Evolutionary conservation across 1,140 invertebrate genomes (phyloP), one percentile per base, ranked within the genome.

Genomic region (Caenorhabditis remanei): DNA sequence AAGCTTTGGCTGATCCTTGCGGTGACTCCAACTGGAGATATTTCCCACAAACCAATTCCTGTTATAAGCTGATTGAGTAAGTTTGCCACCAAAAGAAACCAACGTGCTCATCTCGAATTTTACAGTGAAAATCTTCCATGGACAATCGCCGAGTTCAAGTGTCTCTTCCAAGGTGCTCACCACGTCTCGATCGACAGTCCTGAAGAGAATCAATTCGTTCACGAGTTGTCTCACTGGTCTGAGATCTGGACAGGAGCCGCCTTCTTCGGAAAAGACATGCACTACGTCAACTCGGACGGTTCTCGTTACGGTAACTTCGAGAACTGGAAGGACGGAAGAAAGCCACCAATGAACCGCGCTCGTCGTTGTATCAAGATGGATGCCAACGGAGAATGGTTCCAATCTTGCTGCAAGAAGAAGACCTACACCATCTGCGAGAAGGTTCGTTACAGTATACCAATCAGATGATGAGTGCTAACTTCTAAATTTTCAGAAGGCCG

Each of bases 391-490:
- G 63, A 85, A 24, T 88, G 87, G 87, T 88, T 88, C 87, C 87
- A 88, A 63, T 88, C 87, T 50, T 88, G 87, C 87, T 88, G 87
- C 87, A 88, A 88, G 87, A 88, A 88, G 87, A 85, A 85, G 83
- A 85, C 87, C 40, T 84, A 32, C 43, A 79, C 87, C 32, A 67
- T 88, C 11, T 88, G 87, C 87, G 75, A 88, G 84, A 88, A 88
- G 84, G 71, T 79, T 50, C 11, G 46, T 48, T 71, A 24, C 32
- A 32, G 32, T 32, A 43, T 9, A 21, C n/a, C 24, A 13, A 79
- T n/a, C 24, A 43, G 11, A 13, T 11, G 11, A 14, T 8, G 3
- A 13, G 46, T 43, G 6, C 41, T 46, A 71, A 71, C 19, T 32
- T 14, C 8, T 46, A 14, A 16, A 71, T n/a, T 75, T 79, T 32